These are phyloP conservation scores for Drosophila mayri DNA, from an alignment of 1,140 invertebrate species.

Conservation along the genomic window DNA sequence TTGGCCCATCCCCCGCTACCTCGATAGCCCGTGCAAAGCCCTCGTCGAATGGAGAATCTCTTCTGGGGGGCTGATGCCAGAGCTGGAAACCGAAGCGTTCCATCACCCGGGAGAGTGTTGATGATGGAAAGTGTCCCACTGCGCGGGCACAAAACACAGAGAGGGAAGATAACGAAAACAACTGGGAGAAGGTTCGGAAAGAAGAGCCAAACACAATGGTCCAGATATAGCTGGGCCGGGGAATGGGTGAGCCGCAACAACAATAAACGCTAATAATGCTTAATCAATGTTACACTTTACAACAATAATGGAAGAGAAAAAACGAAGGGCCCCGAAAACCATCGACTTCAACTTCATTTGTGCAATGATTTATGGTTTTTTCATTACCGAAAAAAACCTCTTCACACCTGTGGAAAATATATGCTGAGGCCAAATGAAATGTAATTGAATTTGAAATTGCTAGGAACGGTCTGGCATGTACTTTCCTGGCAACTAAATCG, in stretches of 20 bases:
- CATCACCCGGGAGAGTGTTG: conserved; percentile 73
- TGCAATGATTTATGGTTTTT: conserved; percentile 76
- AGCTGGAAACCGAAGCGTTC: conserved; percentile 72
- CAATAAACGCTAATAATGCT: conserved; percentile 81
- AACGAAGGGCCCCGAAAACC: conserved; percentile 39
- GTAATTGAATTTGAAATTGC: conserved; percentile 68
- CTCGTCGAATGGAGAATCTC: conserved; percentile 49
- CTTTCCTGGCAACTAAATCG: conserved; percentile 63
- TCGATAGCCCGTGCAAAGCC: conserved; percentile 16
- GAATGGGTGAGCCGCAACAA: conserved; percentile 62
- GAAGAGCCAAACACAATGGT: conserved; percentile 54
- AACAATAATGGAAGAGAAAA: conserved; percentile 59
- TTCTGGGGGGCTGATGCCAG: conserved; percentile 48
- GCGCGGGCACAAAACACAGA: conserved; percentile 58
- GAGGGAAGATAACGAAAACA: conserved; percentile 46
- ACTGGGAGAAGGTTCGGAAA: conserved; percentile 37
- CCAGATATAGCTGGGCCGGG: conserved; percentile 25
- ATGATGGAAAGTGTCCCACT: conserved; percentile 82
- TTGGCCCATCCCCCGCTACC: not conserved
- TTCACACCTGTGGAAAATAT: conserved; percentile 73
- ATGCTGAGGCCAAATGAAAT: conserved; percentile 60
- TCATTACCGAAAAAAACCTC: conserved; percentile 70
- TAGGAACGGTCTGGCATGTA: conserved; percentile 28
- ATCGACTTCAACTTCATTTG: conserved; percentile 71
- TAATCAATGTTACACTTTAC: conserved; percentile 83